Evolutionary conservation across 2,113 vertebrate genomes (phyloP), one percentile per base, ranked within the genome.

Genomic region (Leucoraja erinaceus): DNA sequence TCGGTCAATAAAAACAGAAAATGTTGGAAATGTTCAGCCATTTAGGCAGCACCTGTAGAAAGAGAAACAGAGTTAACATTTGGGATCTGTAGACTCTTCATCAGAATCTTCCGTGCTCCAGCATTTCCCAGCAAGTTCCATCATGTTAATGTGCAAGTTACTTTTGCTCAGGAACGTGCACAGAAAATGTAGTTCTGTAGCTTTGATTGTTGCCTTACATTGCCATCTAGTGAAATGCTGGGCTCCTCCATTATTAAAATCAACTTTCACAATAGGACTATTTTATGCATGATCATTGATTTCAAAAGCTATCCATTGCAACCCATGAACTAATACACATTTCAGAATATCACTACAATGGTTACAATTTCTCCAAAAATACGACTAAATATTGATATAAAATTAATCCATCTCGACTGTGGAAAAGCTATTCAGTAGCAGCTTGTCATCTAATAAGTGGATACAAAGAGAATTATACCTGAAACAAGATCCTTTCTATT

Each of bases 171-270:
- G 18, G 14, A 72, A 72, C 22, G 18, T 72, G 1, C 70, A 16
- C 70, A 25, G 70, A 72, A 66, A 66, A 72, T 4, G 70, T 11
- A 90, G 31, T 90, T 20, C 6, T 68, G 63, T 33, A 9, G 61
- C 31, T 33, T 61, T 68, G n/a, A 20, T 68, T 14, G 86, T 68
- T 90, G 61, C n/a, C 31, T 90, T 90, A 68, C 22, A 33, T 66
- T 90, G 86, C 86, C 86, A 90, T 31, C 86, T 90, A 68, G 86
- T 90, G 86, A 90, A 63, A 90, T 59, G 38, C 7, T 33, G n/a
- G 59, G 31, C 16, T 9, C n/a, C 63, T 68, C 31, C n/a, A 68
- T 33, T 88, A 31, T 20, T 90, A 33, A 68, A 90, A 33, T 33
- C 56, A n/a, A 33, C 18, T 63, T 88, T 88, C 59, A 88, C 47